A percentile compares a stretch with the other conserved stretches of the same genome.
Evolutionary conservation across 2,888 invertebrate species (phyloP).

Genomic region (Spodoptera picta): DNA sequence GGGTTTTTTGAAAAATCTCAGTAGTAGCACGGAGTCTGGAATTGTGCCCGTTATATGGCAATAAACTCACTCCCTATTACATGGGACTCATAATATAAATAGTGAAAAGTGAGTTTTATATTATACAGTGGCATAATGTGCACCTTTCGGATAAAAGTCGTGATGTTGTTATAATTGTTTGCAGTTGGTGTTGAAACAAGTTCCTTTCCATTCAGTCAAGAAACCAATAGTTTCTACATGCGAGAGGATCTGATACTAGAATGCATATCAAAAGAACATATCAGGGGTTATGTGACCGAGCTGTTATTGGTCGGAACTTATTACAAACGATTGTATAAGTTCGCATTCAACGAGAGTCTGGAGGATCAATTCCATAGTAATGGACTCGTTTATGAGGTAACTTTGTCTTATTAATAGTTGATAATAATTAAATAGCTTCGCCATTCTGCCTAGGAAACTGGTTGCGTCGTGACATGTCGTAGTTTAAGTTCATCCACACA

Average conservation of each 20-base stretch:
- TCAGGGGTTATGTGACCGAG: slow-evolving; percentile 76
- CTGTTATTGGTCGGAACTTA: slow-evolving; percentile 80
- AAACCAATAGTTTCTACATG: slow-evolving; percentile 80
- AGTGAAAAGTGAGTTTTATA: too few relatives aligned
- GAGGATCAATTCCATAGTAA: slow-evolving; percentile 78
- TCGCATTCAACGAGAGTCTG: slow-evolving; percentile 76
- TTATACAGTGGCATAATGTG: too few relatives aligned
- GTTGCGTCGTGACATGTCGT: too few relatives aligned
- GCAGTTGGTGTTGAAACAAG: slow-evolving; percentile 89
- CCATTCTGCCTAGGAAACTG: too few relatives aligned
- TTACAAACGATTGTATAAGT: slow-evolving; percentile 78
- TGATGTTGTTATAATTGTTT: slow-evolving; percentile 43
- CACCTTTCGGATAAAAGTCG: too few relatives aligned
- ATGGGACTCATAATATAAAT: too few relatives aligned
- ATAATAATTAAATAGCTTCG: too few relatives aligned
- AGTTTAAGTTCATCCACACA: too few relatives aligned
- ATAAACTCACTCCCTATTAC: too few relatives aligned
- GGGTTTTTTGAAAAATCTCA: too few relatives aligned
- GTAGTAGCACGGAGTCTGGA: too few relatives aligned
- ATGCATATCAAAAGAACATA: slow-evolving; percentile 80
- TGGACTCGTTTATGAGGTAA: slow-evolving; percentile 84
- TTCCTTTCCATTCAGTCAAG: slow-evolving; percentile 83
- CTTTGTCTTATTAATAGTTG: slow-evolving; percentile 5
- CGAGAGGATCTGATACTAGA: slow-evolving; percentile 79
- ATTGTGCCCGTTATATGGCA: too few relatives aligned